Evolutionary conservation across 2,888 invertebrate genomes (phyloP), one percentile per base, ranked within the genome.

Genomic region (Teleiodes luculella): DNA sequence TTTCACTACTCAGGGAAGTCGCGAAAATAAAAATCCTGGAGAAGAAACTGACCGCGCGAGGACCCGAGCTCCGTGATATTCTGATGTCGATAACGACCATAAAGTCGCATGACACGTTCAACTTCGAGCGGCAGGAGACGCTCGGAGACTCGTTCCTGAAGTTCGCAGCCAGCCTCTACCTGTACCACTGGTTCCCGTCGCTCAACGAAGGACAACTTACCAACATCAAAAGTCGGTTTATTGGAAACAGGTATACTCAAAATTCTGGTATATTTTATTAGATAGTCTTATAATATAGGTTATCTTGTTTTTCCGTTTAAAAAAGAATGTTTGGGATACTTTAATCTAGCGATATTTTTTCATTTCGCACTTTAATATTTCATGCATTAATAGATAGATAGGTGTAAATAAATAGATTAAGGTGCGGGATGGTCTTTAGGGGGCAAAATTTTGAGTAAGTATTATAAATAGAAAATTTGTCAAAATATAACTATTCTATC

Each of bases 141-240:
- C 90, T 98, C 3, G 98, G 98, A 0, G 98, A 98, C 77, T 94
- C 97, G 0, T 95, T 95, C 78, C 85, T 98, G 6, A 98, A 98
- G 83, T 94, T 94, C 65, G 92, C 94, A 1, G 90, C 92, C 1
- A 94, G 95, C 0, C 78, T 96, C 2, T 95, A 92, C 74, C 84
- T 97, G 16, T 95, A 92, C 72, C 91, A 93, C 62, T 88, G 90
- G 54, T 96, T 93, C 75, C 92, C 94, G 0, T 76, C 79, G 0
- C 91, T 92, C 39, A 92, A 94, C 66, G 97, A 98, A 82, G 97
- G 97, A 0, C 91, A 92, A 59, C 87, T 97, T 28, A 96, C 96
- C 0, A 90, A 91, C 55, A 83, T 96, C 11, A 94, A 97, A 69
- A 83, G 92, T 0, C 84, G 91, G 61, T 72, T 95, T 2, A 92